These are phyloP conservation scores for Bryconaethiops microstoma DNA, from an alignment of 2,797 vertebrate genomes.

Conservation along the genomic window DNA sequence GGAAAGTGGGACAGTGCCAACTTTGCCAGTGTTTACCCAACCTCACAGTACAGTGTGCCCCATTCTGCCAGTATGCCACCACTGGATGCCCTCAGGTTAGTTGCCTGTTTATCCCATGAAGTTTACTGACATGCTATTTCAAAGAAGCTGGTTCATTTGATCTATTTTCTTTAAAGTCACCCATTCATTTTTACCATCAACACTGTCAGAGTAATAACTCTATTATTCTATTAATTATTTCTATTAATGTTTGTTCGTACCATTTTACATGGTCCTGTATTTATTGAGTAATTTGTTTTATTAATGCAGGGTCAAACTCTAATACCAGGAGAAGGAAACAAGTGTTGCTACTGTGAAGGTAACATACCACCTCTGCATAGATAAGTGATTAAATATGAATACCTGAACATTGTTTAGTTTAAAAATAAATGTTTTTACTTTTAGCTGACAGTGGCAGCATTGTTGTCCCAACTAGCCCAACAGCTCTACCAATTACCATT, in stretches of 20 bases:
- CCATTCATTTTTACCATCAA: not conserved
- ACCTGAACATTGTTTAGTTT: not conserved
- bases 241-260: not conserved
- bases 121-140: not conserved
- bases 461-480: constrained; percentile 59
- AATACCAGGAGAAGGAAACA: constrained; percentile 71
- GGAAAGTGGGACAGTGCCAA: constrained; percentile 79
- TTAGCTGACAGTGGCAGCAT: constrained; percentile 66
- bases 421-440: not conserved
- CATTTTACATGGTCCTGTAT: not conserved
- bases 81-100: constrained; percentile 83
- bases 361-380: constrained; percentile 11
- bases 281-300: not conserved
- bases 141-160: not conserved
- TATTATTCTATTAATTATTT: not conserved
- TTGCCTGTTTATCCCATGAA: not conserved
- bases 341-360: constrained; percentile 84
- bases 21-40: constrained; percentile 84
- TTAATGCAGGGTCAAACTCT: constrained; percentile 77
- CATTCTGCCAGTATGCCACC: constrained; percentile 76
- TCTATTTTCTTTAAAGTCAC: not conserved
- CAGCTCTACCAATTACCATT: constrained; percentile 45
- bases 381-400: not conserved
- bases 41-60: constrained; percentile 74
- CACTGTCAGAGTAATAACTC: not conserved